These are phyloP conservation scores for Hippoglossus stenolepis DNA, from an alignment of 2,113 vertebrate species.

Conservation along the genomic window DNA sequence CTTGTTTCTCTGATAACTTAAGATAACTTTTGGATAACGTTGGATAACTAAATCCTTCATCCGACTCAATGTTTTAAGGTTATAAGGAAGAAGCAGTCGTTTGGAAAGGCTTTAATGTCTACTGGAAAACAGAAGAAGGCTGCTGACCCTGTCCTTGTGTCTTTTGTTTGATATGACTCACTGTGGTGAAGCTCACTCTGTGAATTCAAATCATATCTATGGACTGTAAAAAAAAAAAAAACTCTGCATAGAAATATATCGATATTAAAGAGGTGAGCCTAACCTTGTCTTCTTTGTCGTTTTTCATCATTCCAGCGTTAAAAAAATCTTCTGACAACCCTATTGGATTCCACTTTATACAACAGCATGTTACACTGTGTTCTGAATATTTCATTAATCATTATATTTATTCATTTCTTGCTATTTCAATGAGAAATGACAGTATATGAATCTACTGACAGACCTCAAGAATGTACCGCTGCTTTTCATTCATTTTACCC, in stretches of 20 bases:
- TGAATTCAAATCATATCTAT: constrained; percentile 19
- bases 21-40: background rate
- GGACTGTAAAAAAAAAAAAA: background rate
- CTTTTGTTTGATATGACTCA: constrained; percentile 28
- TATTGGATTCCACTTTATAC: constrained; percentile 17
- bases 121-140: constrained; percentile 1
- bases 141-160: background rate
- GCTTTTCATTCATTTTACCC: constrained; percentile 22
- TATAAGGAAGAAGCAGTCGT: too few species aligned
- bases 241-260: constrained; percentile 24
- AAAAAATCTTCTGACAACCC: constrained; percentile 20
- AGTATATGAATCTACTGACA: background rate
- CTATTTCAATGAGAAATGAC: constrained; percentile 44
- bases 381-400: constrained; percentile 25
- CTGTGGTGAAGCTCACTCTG: background rate
- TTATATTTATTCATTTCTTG: constrained; percentile 27
- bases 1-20: background rate
- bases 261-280: constrained; percentile 10
- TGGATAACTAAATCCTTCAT: background rate
- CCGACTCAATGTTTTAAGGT: background rate
- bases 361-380: background rate
- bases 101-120: background rate
- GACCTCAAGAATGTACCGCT: too few species aligned
- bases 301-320: background rate
- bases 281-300: background rate